Base-by-base conservation (phyloP, 1,140 invertebrate species). In the Cyphomyrmex costatus region DNA sequence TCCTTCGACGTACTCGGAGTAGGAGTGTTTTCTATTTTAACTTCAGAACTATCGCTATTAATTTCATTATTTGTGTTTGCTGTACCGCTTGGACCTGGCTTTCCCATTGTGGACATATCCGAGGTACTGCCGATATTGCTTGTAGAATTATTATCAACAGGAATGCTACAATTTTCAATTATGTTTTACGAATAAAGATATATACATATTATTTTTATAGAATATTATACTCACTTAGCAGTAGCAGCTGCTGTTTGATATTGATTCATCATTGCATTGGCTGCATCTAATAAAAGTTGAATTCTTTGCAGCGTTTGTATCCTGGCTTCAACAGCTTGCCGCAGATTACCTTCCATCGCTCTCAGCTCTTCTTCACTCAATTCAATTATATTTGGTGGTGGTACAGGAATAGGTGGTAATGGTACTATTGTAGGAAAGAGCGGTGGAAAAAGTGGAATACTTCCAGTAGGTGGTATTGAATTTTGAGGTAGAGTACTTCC, bases 311-410 rank as follows among this genome's bases (percentile, higher is more conserved):
- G 85, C 8, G 92, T 95, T 88, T 97, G 96, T 74, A 99, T 97
- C 82, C 99, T 96, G 7, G 98, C 98, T 93, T 99, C 98, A 36
- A 99, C 96, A 89, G 98, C 97, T 91, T 97, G 96, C 89, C 99
- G 96, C 89, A 98, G 97, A 82, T 96, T 96, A 36, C 98, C 98
- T 94, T 99, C 99, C 97, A 99, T 97, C 30, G 96, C 95, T 85
- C 96, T 95, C 42, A 99, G 95, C 93, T 99, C 98, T 82, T 98
- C 98, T 51, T 97, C 96, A 66, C 96, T 97, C 21, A 99, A 95
- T 58, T 96, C 96, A 76, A 96, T 96, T 30, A 99, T 96, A 94
- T 98, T 97, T 16, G 96, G 95, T 16, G 96, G 96, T 6, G 97
- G 96, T 60, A 95, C 95, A 19, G 98, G 98, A 61, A 97, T 97